Evolutionary conservation across 2,888 invertebrate genomes (phyloP), one percentile per base, ranked within the genome.

Genomic region (Ypsolopha sequella): DNA sequence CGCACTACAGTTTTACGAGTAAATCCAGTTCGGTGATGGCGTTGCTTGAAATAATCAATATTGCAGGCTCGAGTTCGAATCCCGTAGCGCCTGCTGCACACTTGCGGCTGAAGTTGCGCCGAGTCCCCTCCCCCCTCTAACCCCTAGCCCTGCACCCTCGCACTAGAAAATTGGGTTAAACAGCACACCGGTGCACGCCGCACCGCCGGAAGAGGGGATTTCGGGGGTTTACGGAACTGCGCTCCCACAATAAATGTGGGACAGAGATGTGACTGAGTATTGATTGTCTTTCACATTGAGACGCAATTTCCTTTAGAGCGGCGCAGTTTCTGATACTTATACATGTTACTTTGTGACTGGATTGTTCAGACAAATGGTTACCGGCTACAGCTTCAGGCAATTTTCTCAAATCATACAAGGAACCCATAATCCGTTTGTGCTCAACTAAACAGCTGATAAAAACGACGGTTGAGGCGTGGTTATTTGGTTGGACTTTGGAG

Each of bases 111-210:
- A 73, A 77, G 73, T 76, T 78, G 73, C 73, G 75, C 70, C 70
- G 70, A 60, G 60, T 60, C 60, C 63, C 58, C 60, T 63, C 64
- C 65, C 60, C 66, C 65, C 68, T 60, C 70, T 24, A 24, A 24
- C 73, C 72, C 67, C 72, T 57, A 66, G 60, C 74, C 75, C 74
- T 73, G 64, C 60, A 70, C 78, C 80, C 78, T 75, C 71, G 70
- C 66, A 73, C 80, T 77, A 80, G 80, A 80, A 82, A 84, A 84
- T 82, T 84, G 81, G 85, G 85, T 85, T 82, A 84, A 81, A 84
- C 74, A 84, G 78, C 75, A 80, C 76, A 78, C 81, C 74, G 76
- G 70, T 76, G 73, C 72, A 49, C 50, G 50, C 34, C 73, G 69
- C 71, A 76, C 73, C 71, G 74, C 73, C 79, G 80, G 80, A 80